A percentile compares a stretch with the other conserved stretches of the same genome.
Conservation (phyloP, 2,888 invertebrate genomes). For the Thereva unica region DNA sequence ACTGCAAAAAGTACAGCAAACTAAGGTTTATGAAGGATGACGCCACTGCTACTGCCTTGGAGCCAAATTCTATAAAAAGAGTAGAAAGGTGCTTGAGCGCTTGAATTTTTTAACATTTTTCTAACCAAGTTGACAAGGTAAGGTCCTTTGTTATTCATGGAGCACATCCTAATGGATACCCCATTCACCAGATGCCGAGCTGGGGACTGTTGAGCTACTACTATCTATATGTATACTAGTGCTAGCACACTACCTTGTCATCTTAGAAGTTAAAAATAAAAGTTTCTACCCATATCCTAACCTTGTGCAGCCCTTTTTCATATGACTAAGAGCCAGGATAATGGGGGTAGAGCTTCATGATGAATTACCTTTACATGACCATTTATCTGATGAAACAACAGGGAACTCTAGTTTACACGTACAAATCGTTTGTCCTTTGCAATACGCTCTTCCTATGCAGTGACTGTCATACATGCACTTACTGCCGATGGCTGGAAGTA, state of each 20-base stretch:
- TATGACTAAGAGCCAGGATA: slow-evolving; percentile 21
- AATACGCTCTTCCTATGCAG: slow-evolving; percentile 44
- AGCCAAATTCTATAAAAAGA: slow-evolving; percentile 31
- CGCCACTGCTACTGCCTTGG: slow-evolving; percentile 21
- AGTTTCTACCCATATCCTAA: slow-evolving; percentile 18
- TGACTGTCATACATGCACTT: slow-evolving; percentile 45
- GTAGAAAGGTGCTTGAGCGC: slow-evolving; percentile 15
- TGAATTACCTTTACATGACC: slow-evolving; percentile 45
- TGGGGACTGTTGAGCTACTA: neutral
- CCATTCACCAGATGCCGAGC: slow-evolving; percentile 5
- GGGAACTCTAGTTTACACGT: slow-evolving; percentile 44
- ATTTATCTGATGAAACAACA: slow-evolving; percentile 43
- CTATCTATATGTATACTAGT: neutral
- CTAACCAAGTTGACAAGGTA: slow-evolving; percentile 28
- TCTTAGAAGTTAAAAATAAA: slow-evolving; percentile 17
- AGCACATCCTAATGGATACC: slow-evolving; percentile 26
- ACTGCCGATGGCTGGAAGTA: slow-evolving; percentile 42
- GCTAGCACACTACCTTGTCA: slow-evolving; percentile 19
- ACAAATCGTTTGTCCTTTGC: slow-evolving; percentile 44
- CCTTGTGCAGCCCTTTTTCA: slow-evolving; percentile 23
- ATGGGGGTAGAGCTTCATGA: slow-evolving; percentile 25
- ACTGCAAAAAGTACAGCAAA: slow-evolving; percentile 5
- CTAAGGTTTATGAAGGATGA: slow-evolving; percentile 17
- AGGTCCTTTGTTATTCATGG: slow-evolving; percentile 31
- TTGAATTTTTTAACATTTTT: slow-evolving; percentile 29